Evolutionary conservation across 2,113 vertebrate genomes (phyloP).

Genomic region (Megaceryle torquata): DNA sequence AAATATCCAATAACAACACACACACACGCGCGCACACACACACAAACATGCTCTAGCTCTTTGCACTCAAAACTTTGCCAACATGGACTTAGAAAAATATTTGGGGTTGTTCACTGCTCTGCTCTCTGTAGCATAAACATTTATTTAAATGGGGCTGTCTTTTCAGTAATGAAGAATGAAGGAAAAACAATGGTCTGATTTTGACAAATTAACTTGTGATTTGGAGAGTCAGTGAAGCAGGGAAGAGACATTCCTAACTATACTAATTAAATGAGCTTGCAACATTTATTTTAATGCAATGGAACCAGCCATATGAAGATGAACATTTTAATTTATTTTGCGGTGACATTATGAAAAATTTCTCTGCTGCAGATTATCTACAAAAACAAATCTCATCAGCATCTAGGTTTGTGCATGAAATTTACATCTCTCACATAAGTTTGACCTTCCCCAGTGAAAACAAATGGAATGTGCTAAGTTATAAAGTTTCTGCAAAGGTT

Average conservation of each 20-base stretch:
- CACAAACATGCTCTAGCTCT: not conserved
- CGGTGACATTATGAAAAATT: conserved; percentile 88
- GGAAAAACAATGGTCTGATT: conserved; percentile 89
- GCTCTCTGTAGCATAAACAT: conserved; percentile 87
- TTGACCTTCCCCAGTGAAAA: conserved; percentile 80
- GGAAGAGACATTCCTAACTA: conserved; percentile 87
- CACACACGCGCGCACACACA: not conserved
- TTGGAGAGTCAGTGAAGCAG: conserved; percentile 87
- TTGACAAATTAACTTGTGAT: conserved; percentile 92
- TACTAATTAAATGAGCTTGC: conserved; percentile 90
- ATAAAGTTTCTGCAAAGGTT: conserved; percentile 79
- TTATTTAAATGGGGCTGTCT: conserved; percentile 87
- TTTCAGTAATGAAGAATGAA: conserved; percentile 88
- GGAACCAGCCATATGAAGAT: conserved; percentile 88
- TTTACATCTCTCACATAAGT: conserved; percentile 76
- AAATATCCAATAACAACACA: conserved; percentile 68
- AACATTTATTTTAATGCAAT: conserved; percentile 91
- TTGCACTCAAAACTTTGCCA: conserved; percentile 70
- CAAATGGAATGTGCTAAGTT: conserved; percentile 73
- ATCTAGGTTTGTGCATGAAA: conserved; percentile 79
- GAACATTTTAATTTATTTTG: conserved; percentile 91
- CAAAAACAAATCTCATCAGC: conserved; percentile 87
- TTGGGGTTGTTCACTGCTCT: conserved; percentile 80
- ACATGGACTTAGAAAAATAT: conserved; percentile 78
- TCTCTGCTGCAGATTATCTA: conserved; percentile 81